Evolutionary conservation across 1,140 invertebrate species (phyloP).

Genomic region (Coelopa frigida): DNA sequence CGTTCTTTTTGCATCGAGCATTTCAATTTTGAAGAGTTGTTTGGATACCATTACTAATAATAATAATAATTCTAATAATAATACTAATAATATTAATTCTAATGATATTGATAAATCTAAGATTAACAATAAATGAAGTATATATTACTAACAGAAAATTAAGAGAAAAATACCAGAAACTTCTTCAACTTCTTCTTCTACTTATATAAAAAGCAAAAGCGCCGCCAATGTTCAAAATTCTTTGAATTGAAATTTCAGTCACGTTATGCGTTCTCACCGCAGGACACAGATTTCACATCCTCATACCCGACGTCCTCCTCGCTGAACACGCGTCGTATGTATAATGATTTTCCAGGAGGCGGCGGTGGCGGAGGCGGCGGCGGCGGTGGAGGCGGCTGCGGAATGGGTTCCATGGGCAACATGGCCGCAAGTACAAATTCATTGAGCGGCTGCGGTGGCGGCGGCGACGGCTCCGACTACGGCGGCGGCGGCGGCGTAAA

Average conservation of each 20-base stretch:
- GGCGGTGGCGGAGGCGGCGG: slow-evolving; percentile 34
- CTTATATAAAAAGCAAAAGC: slow-evolving; percentile 16
- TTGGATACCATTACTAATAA: no score
- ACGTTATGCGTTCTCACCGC: slow-evolving; percentile 46
- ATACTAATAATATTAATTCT: no score
- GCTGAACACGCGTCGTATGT: slow-evolving; percentile 25
- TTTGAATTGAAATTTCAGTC: slow-evolving; percentile 34
- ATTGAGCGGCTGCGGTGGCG: slow-evolving; percentile 25
- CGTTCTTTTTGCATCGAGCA: no score
- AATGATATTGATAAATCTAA: no score
- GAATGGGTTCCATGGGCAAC: slow-evolving; percentile 36
- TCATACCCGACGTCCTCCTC: slow-evolving; percentile 39
- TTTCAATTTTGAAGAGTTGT: no score
- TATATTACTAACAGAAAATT: background rate
- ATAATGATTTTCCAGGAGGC: slow-evolving; percentile 38
- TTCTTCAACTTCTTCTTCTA: slow-evolving; percentile 4
- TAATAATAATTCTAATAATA: no score
- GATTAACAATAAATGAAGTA: no score
- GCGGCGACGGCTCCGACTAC: slow-evolving; percentile 34
- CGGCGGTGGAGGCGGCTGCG: slow-evolving; percentile 33
- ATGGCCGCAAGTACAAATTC: slow-evolving; percentile 43
- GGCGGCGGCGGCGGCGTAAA: slow-evolving; percentile 28
- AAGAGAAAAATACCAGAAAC: background rate
- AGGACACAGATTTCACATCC: slow-evolving; percentile 44
- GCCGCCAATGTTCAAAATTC: slow-evolving; percentile 20